phyloP scores from a whole-genome alignment of 1,140 invertebrate species.

The Psilanteris sp. region DNA sequence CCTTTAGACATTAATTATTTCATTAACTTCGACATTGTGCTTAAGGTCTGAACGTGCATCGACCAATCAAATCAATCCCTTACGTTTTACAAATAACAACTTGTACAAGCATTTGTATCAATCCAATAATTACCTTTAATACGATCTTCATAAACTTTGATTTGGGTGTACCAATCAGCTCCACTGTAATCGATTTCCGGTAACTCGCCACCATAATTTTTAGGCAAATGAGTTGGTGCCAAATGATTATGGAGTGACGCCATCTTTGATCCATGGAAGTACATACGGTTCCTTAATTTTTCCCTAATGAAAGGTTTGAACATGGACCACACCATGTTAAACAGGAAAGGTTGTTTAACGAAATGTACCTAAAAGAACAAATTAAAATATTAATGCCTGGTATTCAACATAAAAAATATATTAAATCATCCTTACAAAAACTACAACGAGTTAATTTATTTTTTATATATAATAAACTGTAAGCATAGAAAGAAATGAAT shows the following conservation, averaged over 20 bases:
- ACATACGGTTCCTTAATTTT: slow-evolving; percentile 87
- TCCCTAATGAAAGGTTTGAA: slow-evolving; percentile 92
- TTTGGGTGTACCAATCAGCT: slow-evolving; percentile 86
- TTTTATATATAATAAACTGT: no score
- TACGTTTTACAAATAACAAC: no score
- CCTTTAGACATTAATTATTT: no score
- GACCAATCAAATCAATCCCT: no score
- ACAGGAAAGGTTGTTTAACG: slow-evolving; percentile 92
- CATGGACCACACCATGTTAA: slow-evolving; percentile 92
- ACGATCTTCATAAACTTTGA: slow-evolving; percentile 82
- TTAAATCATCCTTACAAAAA: no score
- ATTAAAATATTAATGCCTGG: no score
- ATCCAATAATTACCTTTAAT: slow-evolving; percentile 82
- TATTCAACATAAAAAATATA: no score
- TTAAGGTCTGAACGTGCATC: no score
- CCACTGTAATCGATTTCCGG: slow-evolving; percentile 88
- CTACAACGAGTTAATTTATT: no score
- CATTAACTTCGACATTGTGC: no score
- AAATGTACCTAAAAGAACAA: slow-evolving; percentile 84
- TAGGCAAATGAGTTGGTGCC: slow-evolving; percentile 84
- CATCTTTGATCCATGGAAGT: slow-evolving; percentile 89
- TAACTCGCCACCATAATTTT: slow-evolving; percentile 86
- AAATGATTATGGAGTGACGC: slow-evolving; percentile 85
- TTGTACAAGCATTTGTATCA: no score
- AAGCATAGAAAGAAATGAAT: no score